Evolutionary conservation across 1,140 invertebrate species (phyloP).

Genomic region (Parapsyche elsis): DNA sequence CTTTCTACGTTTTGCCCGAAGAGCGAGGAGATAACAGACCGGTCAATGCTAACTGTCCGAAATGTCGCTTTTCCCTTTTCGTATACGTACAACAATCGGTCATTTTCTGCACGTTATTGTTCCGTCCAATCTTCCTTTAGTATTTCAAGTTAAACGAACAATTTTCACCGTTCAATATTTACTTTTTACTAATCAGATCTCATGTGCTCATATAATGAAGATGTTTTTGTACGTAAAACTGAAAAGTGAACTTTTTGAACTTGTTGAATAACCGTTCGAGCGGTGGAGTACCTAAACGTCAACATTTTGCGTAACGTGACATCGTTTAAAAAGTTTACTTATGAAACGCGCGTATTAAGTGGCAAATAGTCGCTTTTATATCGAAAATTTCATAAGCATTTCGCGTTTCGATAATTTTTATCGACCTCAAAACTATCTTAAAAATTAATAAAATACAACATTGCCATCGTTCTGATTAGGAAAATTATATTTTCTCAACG

Average conservation of each 20-base stretch:
- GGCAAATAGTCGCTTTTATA: conserved; percentile 18
- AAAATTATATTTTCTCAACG: background rate
- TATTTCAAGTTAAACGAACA: too few species aligned
- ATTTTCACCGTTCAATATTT: too few species aligned
- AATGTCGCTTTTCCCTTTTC: conserved; percentile 28
- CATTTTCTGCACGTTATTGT: too few species aligned
- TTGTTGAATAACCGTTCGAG: too few species aligned
- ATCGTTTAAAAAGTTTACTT: conserved; percentile 22
- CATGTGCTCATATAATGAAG: too few species aligned
- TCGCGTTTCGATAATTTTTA: background rate
- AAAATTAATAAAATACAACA: too few species aligned
- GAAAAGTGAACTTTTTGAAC: too few species aligned
- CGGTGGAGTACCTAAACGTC: background rate
- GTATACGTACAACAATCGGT: too few species aligned
- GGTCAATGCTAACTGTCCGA: conserved; percentile 4
- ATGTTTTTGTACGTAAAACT: too few species aligned
- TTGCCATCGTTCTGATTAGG: too few species aligned
- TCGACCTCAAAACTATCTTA: background rate
- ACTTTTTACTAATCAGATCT: too few species aligned
- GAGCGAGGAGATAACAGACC: background rate
- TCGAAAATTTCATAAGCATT: background rate
- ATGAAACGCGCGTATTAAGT: conserved; percentile 3
- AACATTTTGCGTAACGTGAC: conserved; percentile 25
- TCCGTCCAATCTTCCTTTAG: too few species aligned
- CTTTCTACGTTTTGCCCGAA: conserved; percentile 22